Evolutionary conservation across 2,888 invertebrate species (phyloP), one percentile per base, ranked within the genome.

Genomic region (Coenonympha glycerion): DNA sequence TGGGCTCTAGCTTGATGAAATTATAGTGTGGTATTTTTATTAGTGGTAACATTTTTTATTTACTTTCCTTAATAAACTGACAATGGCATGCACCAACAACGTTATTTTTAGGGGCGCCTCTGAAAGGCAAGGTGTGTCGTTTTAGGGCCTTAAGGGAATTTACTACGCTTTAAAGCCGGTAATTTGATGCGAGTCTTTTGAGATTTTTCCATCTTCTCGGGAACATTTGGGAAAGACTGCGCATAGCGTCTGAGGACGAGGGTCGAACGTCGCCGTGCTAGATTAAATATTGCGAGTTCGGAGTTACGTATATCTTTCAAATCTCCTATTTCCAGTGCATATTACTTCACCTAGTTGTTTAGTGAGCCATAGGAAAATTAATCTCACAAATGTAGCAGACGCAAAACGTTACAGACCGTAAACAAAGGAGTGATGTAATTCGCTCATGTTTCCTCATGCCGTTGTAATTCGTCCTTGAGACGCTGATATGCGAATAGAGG

Each of bases 61-160:
- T 33, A 8, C 16, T 15, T 8, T 33, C 15, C 16, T 33, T 31
- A n/a, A n/a, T n/a, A n/a, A n/a, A n/a, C n/a, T n/a, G n/a, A n/a
- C n/a, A n/a, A n/a, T n/a, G n/a, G n/a, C n/a, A n/a, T n/a, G 74
- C 68, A 65, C 71, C 69, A 70, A 69, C 72, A 70, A 69, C 72
- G 73, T 80, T 81, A 84, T 85, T 81, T 55, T 61, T 78, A 79
- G 81, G 80, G 76, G 73, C 73, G 72, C 69, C 71, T 69, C 73
- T 83, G 80, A 83, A 86, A 84, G 84, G 83, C 74, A 81, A 85
- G 85, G 80, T 83, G 81, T 84, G 79, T 82, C 76, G 80, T 73
- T 71, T 68, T 61, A 59, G 57, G 58, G 58, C 71, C 74, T n/a
- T 78, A 64, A 61, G 81, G 80, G 84, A 81, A 80, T 84, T 78